Conservation (phyloP, 2,888 invertebrate genomes). For the Myopa tessellatipennis region DNA sequence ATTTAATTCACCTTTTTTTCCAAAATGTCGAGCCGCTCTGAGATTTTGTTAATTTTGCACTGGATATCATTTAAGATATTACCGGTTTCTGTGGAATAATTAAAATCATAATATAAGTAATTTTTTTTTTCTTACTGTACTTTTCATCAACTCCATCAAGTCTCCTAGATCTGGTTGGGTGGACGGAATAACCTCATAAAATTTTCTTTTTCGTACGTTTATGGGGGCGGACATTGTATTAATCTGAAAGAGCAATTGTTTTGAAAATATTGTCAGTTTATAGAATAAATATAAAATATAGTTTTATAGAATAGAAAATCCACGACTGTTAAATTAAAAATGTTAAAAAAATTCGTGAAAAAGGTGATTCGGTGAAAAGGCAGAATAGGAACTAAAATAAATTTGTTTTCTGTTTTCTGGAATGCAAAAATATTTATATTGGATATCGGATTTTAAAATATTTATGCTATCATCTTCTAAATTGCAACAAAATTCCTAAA, state of each 20-base stretch:
- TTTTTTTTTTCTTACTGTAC: too few relatives aligned
- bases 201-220: too few relatives aligned
- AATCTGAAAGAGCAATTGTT: too few relatives aligned
- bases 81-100: background rate
- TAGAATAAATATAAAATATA: too few relatives aligned
- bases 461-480: conserved; percentile 22
- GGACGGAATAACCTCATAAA: too few relatives aligned
- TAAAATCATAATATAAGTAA: background rate
- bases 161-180: too few relatives aligned
- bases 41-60: background rate
- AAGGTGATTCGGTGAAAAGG: too few relatives aligned
- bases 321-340: too few relatives aligned
- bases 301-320: too few relatives aligned
- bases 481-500: conserved; percentile 35
- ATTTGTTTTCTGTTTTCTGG: conserved; percentile 38
- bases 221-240: too few relatives aligned
- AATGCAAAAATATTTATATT: conserved; percentile 25
- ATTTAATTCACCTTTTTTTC: background rate
- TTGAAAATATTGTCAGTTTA: too few relatives aligned
- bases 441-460: conserved; percentile 22
- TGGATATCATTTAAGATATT: background rate
- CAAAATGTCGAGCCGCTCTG: background rate
- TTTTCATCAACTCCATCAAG: too few relatives aligned
- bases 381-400: conserved; percentile 36
- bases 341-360: conserved; percentile 9